Conservation (phyloP, 2,797 vertebrate species). For the Chelmon rostratus region DNA sequence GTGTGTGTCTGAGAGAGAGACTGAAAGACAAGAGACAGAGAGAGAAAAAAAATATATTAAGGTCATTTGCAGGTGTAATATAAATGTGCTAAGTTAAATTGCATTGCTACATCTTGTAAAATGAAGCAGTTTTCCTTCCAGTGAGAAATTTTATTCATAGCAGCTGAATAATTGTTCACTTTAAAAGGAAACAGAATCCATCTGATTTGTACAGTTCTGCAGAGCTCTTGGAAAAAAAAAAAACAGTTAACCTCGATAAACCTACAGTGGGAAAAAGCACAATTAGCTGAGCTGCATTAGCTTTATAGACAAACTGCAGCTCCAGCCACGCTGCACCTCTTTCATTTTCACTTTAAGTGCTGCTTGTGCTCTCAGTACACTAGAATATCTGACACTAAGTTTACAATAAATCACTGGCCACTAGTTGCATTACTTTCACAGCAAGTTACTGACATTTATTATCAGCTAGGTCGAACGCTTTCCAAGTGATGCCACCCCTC, state of each 20-base stretch:
- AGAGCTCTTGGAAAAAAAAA: background rate
- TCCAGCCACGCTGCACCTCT: background rate
- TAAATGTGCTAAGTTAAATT: background rate
- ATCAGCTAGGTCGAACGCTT: too few species aligned
- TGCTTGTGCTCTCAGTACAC: background rate
- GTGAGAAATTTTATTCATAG: background rate
- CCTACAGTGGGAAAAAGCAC: background rate
- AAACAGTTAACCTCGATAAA: background rate
- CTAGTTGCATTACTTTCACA: background rate
- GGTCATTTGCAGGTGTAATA: background rate
- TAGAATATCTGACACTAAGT: background rate
- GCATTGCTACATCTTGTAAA: background rate
- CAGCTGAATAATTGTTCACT: background rate
- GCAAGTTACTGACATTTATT: background rate
- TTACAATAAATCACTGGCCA: background rate
- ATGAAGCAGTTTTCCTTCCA: background rate
- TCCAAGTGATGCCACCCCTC: too few species aligned
- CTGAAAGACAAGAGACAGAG: background rate
- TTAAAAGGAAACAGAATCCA: background rate
- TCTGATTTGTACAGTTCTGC: background rate
- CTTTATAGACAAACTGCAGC: background rate
- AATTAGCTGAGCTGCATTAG: constrained; percentile 2
- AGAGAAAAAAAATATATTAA: background rate
- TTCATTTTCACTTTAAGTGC: constrained; percentile 22
- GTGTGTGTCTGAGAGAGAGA: background rate